A percentile compares a stretch with the other conserved stretches of the same genome.
Conservation (phyloP, 1,140 invertebrate species). For the Chionoecetes opilio region DNA sequence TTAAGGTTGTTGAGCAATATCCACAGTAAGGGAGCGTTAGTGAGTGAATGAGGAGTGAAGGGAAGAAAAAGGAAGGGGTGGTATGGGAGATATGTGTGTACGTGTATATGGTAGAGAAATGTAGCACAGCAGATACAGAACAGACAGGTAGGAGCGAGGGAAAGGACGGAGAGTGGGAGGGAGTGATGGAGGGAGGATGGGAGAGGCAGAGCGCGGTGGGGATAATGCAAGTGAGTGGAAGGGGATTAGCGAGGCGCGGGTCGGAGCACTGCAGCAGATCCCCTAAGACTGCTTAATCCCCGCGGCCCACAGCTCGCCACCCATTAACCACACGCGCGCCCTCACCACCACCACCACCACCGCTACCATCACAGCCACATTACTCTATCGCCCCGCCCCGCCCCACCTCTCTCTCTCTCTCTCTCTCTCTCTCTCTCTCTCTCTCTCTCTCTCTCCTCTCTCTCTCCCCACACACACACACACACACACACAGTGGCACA, state of each 20-base stretch:
- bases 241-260: constrained; percentile 58
- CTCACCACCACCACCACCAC: constrained; percentile 13
- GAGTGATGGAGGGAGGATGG: background rate
- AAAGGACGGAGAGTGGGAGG: background rate
- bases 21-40: background rate
- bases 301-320: constrained; percentile 53
- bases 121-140: background rate
- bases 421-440: constrained; percentile 53
- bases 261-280: constrained; percentile 59
- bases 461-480: background rate
- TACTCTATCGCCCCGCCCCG: background rate
- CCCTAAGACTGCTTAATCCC: constrained; percentile 66
- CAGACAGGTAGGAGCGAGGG: no score
- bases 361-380: background rate
- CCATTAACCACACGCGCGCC: constrained; percentile 61
- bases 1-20: no score
- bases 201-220: constrained; percentile 32
- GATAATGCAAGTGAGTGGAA: constrained; percentile 68
- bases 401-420: constrained; percentile 36
- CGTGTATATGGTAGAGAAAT: background rate
- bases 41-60: background rate
- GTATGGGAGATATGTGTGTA: background rate
- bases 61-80: no score
- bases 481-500: no score
- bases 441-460: constrained; percentile 41